Evolutionary conservation across 2,113 vertebrate species (phyloP).

Genomic region (Corythaeola cristata): DNA sequence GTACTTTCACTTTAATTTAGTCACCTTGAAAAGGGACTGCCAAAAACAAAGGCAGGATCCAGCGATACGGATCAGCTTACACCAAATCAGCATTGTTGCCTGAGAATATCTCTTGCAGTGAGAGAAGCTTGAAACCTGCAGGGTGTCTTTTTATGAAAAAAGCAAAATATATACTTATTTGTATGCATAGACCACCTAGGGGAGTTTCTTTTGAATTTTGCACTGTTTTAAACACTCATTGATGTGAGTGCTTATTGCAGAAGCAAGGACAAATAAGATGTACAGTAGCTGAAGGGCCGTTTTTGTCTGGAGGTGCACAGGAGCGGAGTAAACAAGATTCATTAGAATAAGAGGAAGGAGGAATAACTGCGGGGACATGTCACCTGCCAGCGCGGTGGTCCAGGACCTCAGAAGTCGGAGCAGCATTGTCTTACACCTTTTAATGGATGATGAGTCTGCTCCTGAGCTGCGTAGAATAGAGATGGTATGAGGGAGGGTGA

Average conservation of each 20-base stretch:
- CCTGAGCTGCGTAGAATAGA: background rate
- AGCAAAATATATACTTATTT: slow-evolving; percentile 70
- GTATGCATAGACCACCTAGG: slow-evolving; percentile 69
- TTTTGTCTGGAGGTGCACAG: slow-evolving; percentile 34
- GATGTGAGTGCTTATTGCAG: slow-evolving; percentile 63
- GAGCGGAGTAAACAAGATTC: background rate
- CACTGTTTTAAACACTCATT: slow-evolving; percentile 65
- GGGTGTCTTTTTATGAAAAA: slow-evolving; percentile 70
- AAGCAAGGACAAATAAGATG: slow-evolving; percentile 66
- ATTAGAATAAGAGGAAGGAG: background rate
- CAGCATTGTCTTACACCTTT: background rate
- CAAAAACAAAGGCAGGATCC: slow-evolving; percentile 66
- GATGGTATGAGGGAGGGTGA: background rate
- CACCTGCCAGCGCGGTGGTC: background rate
- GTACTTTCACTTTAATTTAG: slow-evolving; percentile 66
- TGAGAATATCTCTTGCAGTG: slow-evolving; percentile 50
- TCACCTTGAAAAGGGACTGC: slow-evolving; percentile 73
- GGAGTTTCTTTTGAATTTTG: slow-evolving; percentile 70
- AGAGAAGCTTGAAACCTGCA: slow-evolving; percentile 64
- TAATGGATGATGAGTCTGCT: background rate
- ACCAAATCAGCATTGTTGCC: slow-evolving; percentile 59
- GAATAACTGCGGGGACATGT: background rate
- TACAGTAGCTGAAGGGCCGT: slow-evolving; percentile 40
- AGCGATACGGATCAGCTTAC: slow-evolving; percentile 57
- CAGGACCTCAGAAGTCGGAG: background rate